Percentiles rank a stretch among this genome's conserved stretches.
phyloP scores from a whole-genome alignment of 2,888 invertebrate species.

The Notodonta dromedarius region DNA sequence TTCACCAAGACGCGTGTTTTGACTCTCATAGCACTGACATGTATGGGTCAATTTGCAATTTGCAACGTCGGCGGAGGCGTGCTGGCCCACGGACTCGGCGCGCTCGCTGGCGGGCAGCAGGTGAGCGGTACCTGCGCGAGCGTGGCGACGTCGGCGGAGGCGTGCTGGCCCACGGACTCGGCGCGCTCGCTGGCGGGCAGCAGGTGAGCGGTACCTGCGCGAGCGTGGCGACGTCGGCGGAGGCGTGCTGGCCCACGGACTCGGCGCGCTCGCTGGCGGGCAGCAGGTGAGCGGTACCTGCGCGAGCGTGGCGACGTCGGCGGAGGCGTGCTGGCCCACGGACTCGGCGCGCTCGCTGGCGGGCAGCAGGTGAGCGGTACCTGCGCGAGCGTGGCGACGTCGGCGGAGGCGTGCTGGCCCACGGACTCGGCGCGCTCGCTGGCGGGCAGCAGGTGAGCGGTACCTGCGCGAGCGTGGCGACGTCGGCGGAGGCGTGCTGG shows the following conservation, averaged over 20 bases:
- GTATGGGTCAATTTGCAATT: no score
- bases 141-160: constrained; percentile 95
- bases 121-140: constrained; percentile 87
- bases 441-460: constrained; percentile 86
- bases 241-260: constrained; percentile 95
- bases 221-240: constrained; percentile 94
- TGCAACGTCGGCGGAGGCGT: constrained; percentile 95
- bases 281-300: constrained; percentile 86
- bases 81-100: constrained; percentile 95
- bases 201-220: constrained; percentile 87
- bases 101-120: constrained; percentile 91
- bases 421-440: constrained; percentile 94
- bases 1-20: no score
- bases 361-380: constrained; percentile 87
- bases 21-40: no score
- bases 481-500: constrained; percentile 95
- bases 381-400: constrained; percentile 93
- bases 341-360: constrained; percentile 92
- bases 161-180: constrained; percentile 95
- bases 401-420: constrained; percentile 95
- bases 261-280: constrained; percentile 93
- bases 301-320: constrained; percentile 94
- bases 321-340: constrained; percentile 95
- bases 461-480: constrained; percentile 92
- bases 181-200: constrained; percentile 92